Base-by-base conservation (phyloP, 1,140 invertebrate species). In the Microplitis mediator region DNA sequence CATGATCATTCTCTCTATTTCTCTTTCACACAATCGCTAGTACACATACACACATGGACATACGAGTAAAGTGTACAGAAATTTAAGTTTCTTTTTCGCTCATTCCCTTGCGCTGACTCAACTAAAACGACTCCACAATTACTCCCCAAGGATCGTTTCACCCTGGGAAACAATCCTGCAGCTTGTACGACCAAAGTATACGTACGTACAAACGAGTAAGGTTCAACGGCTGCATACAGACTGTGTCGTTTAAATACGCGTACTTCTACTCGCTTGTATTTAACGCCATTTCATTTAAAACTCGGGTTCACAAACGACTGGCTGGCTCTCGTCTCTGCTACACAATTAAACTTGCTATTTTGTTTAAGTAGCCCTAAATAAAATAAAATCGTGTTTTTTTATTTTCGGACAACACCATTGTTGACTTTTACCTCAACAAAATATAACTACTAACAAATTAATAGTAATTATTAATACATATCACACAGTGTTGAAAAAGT, bases 41-140 rank as follows among this genome's bases (percentile, higher is more conserved):
- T 23, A 13, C n/a, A 23, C 52, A 11, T 11, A 6, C 39, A 45
- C 39, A 9, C 8, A 9, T 9, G 11, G 6, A 45, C 39, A 45
- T 5, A 45, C 11, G 39, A 45, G 11, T 6, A 45, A 11, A 45
- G 11, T 45, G 39, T 45, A 45, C 39, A 9, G 39, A 45, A 45
- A 45, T 45, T 45, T 45, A 45, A 70, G 72, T 75, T 79, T 74
- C 74, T 73, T 69, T 76, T 76, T 76, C 69, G 68, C 75, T 77
- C 77, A 68, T 62, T 74, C 73, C 56, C 66, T 66, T 74, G 69
- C 77, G 81, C 82, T 84, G 81, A 84, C 77, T 84, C 81, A 75
- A 79, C 81, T 78, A 75, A 82, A 81, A 82, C 80, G 78, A 80
- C 78, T 79, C 78, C 63, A 80, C 81, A 84, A 84, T 84, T 84